These are phyloP conservation scores for Lampris megalopsis DNA, from an alignment of 2,113 vertebrate species.

Conservation along the genomic window DNA sequence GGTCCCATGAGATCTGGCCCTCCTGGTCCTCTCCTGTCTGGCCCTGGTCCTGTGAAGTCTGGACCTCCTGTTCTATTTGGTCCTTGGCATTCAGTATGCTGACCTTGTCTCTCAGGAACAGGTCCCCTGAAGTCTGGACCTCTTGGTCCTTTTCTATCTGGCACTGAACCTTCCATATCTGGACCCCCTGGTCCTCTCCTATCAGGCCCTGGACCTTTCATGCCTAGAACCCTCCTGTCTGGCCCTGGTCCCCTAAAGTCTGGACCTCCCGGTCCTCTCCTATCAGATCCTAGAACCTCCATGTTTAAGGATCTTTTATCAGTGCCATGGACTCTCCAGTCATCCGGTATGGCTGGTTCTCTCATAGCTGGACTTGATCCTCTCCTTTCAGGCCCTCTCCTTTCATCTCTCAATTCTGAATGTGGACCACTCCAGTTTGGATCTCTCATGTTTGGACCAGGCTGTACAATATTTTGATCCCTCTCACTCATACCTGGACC, in stretches of 20 bases:
- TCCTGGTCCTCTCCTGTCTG: background rate
- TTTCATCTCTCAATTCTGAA: slow-evolving; percentile 32
- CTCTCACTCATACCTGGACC: background rate
- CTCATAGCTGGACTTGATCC: slow-evolving; percentile 31
- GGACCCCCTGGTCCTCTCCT: slow-evolving; percentile 15
- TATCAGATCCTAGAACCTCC: slow-evolving; percentile 33
- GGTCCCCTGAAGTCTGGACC: background rate
- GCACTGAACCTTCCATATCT: slow-evolving; percentile 4
- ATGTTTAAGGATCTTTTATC: slow-evolving; percentile 30
- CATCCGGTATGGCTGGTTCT: background rate
- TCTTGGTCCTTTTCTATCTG: slow-evolving; percentile 16
- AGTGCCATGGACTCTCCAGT: slow-evolving; percentile 17
- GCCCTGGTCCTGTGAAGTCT: background rate
- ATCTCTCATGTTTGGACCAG: slow-evolving; percentile 9
- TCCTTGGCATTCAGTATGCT: too few species aligned
- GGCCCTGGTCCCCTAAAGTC: background rate
- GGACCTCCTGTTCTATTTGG: background rate
- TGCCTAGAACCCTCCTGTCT: slow-evolving; percentile 16
- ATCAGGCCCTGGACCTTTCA: slow-evolving; percentile 1
- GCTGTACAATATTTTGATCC: slow-evolving; percentile 17
- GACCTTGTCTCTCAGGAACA: slow-evolving; percentile 8
- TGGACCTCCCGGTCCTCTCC: slow-evolving; percentile 18
- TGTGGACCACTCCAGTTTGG: slow-evolving; percentile 18
- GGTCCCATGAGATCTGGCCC: background rate
- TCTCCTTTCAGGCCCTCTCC: slow-evolving; percentile 15